Percentiles rank a stretch among this genome's conserved stretches.
Conservation (phyloP, 2,888 invertebrate genomes). For the Dione vanillae region DNA sequence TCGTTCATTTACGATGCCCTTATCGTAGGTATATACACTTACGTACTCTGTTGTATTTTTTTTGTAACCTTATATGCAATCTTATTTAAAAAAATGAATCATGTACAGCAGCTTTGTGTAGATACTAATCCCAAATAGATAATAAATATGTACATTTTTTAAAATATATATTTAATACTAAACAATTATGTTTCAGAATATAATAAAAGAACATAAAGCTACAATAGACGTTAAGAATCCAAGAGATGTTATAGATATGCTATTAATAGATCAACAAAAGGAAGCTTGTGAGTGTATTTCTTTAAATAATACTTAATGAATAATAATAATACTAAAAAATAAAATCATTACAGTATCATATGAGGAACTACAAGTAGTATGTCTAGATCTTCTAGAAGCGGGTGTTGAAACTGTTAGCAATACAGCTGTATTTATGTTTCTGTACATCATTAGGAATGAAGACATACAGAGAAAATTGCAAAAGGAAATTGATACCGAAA, state of each 20-base stretch:
- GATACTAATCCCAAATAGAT: no score
- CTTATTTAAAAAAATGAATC: not conserved
- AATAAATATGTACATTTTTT: not conserved
- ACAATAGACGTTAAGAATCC: conserved; percentile 73
- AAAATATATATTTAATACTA: not conserved
- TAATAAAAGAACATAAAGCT: conserved; percentile 78
- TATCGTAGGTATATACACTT: no score
- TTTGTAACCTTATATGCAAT: not conserved
- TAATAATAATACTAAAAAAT: not conserved
- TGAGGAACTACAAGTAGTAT: conserved; percentile 78
- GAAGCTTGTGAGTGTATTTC: conserved; percentile 61
- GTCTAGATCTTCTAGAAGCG: conserved; percentile 88
- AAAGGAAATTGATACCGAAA: conserved; percentile 83
- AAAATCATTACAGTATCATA: conserved; percentile 58
- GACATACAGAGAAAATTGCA: conserved; percentile 84
- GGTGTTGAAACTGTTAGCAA: conserved; percentile 89
- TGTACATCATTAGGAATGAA: conserved; percentile 84
- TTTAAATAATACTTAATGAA: not conserved
- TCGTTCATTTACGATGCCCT: no score
- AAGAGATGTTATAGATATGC: conserved; percentile 87
- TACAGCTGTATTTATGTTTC: conserved; percentile 84
- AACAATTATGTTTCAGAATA: conserved; percentile 64
- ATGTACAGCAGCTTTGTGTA: no score
- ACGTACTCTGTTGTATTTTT: not conserved
- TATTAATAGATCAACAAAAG: conserved; percentile 80